Base-by-base conservation (phyloP, 2,797 vertebrate genomes). In the Enteromius mattozi region DNA sequence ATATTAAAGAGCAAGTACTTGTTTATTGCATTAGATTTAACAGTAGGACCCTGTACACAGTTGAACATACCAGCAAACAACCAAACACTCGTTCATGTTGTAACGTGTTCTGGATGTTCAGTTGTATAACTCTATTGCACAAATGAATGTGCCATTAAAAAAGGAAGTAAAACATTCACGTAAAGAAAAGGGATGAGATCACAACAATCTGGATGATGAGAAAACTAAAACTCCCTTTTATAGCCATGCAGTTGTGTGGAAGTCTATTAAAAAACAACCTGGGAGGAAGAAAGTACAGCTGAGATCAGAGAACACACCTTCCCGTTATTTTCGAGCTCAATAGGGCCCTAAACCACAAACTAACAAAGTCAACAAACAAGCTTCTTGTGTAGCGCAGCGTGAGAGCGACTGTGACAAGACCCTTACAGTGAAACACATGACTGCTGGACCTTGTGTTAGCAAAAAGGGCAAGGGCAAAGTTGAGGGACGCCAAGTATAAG, bases 291-390 rank as follows among this genome's bases (percentile, higher is more conserved):
- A 88, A 89, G 92, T 88, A 92, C 49, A 54, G 30, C 3, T 0
- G 6, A 77, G 33, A 82, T 72, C 63, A 54, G 33, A 83, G 63
- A 59, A 59, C 63, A 78, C 33, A 16, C 24, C 61, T 66, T 56
- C 16, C 61, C 9, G 10, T 51, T n/a, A 17, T 35, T 68, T 24
- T 14, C 19, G 0, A 21, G 27, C 63, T 74, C 87, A 82, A 79
- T 56, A 87, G 86, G 88, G 81, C 86, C 87, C 79, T 45, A 74
- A 83, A 88, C 70, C 74, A 85, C 81, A 86, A 78, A 88, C 51
- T 68, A 77, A 84, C 35, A 88, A 65, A 91, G 85, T 92, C 90
- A 93, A 93, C 90, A 93, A 93, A 92, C 89, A 92, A 59, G 56
- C 70, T 66, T 19, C 7, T 61, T 17, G 21, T 78, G 86, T 82